Percentiles rank a stretch among this genome's conserved stretches.
phyloP scores from a whole-genome alignment of 1,140 invertebrate species.

The Spodoptera litura region DNA sequence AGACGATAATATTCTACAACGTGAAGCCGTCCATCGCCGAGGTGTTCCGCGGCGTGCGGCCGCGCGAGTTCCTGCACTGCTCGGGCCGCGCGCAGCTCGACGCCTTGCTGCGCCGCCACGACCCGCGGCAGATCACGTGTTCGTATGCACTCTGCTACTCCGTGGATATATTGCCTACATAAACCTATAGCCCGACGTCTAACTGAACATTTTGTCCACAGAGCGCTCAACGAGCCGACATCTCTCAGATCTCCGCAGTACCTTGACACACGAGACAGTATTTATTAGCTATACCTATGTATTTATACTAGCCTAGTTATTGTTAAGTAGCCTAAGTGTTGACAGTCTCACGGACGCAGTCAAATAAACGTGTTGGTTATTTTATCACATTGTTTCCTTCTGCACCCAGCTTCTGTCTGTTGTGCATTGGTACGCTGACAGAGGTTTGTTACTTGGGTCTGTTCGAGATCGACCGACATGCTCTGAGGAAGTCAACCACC shows the following conservation, averaged over 20 bases:
- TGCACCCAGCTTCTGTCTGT: not conserved
- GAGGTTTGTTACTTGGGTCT: no score
- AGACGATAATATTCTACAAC: slow-evolving; percentile 91
- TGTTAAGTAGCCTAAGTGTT: slow-evolving; percentile 30
- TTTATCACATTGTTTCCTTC: slow-evolving; percentile 1
- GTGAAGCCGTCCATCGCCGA: slow-evolving; percentile 90
- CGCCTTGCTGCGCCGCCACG: slow-evolving; percentile 81
- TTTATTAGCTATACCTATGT: slow-evolving; percentile 38
- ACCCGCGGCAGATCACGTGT: not conserved
- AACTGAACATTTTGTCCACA: not conserved
- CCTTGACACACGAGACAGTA: slow-evolving; percentile 32
- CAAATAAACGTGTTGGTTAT: slow-evolving; percentile 44
- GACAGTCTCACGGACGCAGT: slow-evolving; percentile 20
- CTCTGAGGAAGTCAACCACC: no score
- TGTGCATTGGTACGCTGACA: not conserved
- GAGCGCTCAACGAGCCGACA: not conserved
- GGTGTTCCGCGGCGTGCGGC: slow-evolving; percentile 90
- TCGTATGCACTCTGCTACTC: not conserved
- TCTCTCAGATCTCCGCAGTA: not conserved
- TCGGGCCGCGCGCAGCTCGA: slow-evolving; percentile 88
- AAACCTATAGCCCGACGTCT: no score
- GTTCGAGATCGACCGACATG: no score
- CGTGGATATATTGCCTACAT: no score
- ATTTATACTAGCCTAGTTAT: slow-evolving; percentile 41
- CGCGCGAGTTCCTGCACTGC: slow-evolving; percentile 89